Percentiles rank a stretch among this genome's conserved stretches.
Conservation (phyloP, 2,888 invertebrate genomes). For the Dicranocentrus wangi region DNA sequence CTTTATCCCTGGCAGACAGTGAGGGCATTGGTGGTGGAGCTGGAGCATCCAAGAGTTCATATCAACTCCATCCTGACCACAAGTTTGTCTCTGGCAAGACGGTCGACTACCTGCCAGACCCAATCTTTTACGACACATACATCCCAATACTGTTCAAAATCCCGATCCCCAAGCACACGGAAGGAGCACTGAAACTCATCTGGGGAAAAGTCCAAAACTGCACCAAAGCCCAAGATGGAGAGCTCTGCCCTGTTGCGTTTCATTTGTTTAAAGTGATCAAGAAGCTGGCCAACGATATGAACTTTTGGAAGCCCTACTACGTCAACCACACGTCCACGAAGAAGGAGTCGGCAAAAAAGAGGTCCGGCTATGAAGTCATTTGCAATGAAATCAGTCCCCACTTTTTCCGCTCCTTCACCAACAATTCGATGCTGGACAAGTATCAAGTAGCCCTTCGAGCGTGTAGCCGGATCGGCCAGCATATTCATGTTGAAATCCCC, state of each 20-base stretch:
- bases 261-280: constrained; percentile 64
- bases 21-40: background rate
- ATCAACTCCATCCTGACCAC: constrained; percentile 25
- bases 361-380: constrained; percentile 49
- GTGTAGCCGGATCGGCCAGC: constrained; percentile 43
- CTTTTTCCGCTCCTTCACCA: constrained; percentile 60
- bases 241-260: constrained; percentile 66
- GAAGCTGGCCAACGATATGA: constrained; percentile 65
- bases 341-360: constrained; percentile 40
- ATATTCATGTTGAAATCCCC: background rate
- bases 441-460: constrained; percentile 53
- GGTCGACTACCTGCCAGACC: constrained; percentile 62
- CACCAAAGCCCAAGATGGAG: constrained; percentile 33
- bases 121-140: constrained; percentile 66
- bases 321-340: constrained; percentile 44
- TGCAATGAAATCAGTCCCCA: constrained; percentile 64
- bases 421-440: constrained; percentile 40
- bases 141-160: constrained; percentile 64
- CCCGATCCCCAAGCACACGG: constrained; percentile 65
- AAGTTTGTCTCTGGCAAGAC: constrained; percentile 60
- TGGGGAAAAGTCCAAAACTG: constrained; percentile 57
- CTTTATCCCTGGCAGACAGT: background rate
- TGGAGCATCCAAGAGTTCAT: background rate
- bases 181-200: constrained; percentile 53
- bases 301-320: constrained; percentile 67